Base-by-base conservation (phyloP, 2,797 vertebrate species). In the Tolypeutes matacus region DNA sequence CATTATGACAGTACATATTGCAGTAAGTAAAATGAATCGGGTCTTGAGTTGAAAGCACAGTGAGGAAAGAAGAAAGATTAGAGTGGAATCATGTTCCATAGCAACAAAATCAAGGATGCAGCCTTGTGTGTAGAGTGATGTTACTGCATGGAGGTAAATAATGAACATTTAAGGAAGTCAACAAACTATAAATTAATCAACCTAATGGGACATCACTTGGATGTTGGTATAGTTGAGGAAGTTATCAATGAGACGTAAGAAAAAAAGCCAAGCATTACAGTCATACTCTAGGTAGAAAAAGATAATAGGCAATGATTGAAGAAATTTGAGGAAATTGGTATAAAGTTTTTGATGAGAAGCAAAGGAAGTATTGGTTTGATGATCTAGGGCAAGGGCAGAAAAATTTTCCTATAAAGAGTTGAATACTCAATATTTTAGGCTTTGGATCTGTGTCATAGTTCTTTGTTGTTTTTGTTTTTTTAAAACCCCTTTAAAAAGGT, bases 301-400 rank as follows among this genome's bases (percentile, higher is more conserved):
- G 62, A 21, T 25, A 56, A 13, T 8, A 81, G 21, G n/a, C 49
- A 34, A 36, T 25, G 53, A 17, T 27, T 20, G 31, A 75, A 75
- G 14, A 31, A 58, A 46, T 72, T 85, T 17, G 3, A 75, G 46
- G 46, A 85, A 67, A 21, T 29, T 42, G 17, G 17, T 70, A 4
- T 29, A 53, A 60, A 92, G n/a, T 36, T 84, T 96, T 58, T 86
- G 20, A 58, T 67, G 46, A 72, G 58, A 91, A 73, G 15, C 36
- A 86, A 64, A 86, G 17, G 78, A 69, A 13, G 11, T 83, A 51
- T 39, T 91, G 34, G 53, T 42, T 76, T 76, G 39, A 81, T 76
- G 34, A 27, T 87, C 73, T 80, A 83, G 56, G 70, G 12, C 29
- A 86, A 81, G 25, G 25, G 18, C n/a, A 23, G 36, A 89, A 46